phyloP scores from a whole-genome alignment of 2,797 vertebrate genomes.

The Pempheris klunzingeri region DNA sequence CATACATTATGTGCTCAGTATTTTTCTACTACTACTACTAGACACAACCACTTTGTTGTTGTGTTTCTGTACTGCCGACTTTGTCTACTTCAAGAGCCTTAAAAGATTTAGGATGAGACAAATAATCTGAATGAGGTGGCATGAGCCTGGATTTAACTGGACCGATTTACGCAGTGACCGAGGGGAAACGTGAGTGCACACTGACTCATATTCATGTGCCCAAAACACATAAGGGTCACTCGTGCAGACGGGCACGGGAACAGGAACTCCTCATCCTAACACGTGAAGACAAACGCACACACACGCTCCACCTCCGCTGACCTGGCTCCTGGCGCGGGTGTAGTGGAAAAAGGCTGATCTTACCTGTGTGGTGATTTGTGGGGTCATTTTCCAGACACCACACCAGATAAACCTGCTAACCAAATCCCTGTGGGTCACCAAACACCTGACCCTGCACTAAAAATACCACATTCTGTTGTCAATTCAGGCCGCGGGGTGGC shows the following conservation, averaged over 20 bases:
- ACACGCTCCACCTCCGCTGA: background rate
- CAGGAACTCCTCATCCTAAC: background rate
- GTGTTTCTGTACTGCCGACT: slow-evolving; percentile 32
- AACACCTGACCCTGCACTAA: slow-evolving; percentile 69
- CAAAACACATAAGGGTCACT: background rate
- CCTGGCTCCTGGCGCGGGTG: background rate
- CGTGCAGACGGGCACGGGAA: background rate
- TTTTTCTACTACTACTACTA: no score
- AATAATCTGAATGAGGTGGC: slow-evolving; percentile 64
- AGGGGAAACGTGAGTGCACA: background rate
- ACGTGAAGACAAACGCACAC: background rate
- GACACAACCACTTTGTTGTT: no score
- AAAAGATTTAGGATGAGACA: slow-evolving; percentile 62
- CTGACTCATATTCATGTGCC: background rate
- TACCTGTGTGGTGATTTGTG: slow-evolving; percentile 54
- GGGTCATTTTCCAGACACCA: slow-evolving; percentile 66
- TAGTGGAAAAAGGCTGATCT: slow-evolving; percentile 61
- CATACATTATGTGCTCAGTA: background rate
- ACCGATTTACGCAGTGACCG: slow-evolving; percentile 20
- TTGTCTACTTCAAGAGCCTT: slow-evolving; percentile 43
- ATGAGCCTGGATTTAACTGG: slow-evolving; percentile 49
- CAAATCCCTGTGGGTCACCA: slow-evolving; percentile 76
- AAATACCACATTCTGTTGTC: slow-evolving; percentile 61
- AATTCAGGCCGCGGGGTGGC: slow-evolving; percentile 46
- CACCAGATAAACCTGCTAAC: slow-evolving; percentile 68